Evolutionary conservation across 2,113 vertebrate genomes (phyloP), one percentile per base, ranked within the genome.

Genomic region (Smithornis capensis): DNA sequence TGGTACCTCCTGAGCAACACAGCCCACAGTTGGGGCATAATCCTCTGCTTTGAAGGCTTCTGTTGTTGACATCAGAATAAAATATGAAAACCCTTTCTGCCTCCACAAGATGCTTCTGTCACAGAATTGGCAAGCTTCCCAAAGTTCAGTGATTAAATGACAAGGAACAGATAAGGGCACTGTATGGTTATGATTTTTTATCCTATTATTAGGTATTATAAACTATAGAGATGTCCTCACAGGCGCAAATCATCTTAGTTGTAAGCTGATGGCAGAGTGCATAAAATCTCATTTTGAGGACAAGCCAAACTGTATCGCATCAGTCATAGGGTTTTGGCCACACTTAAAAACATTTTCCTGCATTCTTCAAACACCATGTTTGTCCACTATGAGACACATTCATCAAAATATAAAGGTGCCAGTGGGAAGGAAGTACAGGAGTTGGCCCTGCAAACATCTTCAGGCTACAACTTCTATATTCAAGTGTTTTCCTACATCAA

Each of bases 31-130:
- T 87, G 95, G 92, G 73, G 83, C 89, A 38, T 53, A n/a, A 44
- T 64, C 29, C 70, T 76, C 80, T 14, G 4, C 84, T 98, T 98
- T 97, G 96, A 97, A 97, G 94, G 80, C 96, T 97, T 95, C 95
- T 94, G 35, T 76, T 97, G 93, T 75, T 97, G 84, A 93, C 94
- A 96, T 88, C 86, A 96, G 89, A 94, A 71, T 90, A 88, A 95
- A 97, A 91, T 83, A 87, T 62, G 76, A 92, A 93, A 96, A 94
- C 10, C 5, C 35, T 19, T 21, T 55, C 60, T 65, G 64, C 92
- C 87, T 70, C 50, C 70, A 89, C 1, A 10, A 76, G 68, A 50
- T n/a, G 50, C 63, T 90, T 75, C 67, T 90, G 65, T 76, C 89
- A 95, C 86, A 70, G 49, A 24, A 24, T 49, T 93, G 93, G 85